Base-by-base conservation (phyloP, 2,113 vertebrate genomes). In the Cacatua alba region DNA sequence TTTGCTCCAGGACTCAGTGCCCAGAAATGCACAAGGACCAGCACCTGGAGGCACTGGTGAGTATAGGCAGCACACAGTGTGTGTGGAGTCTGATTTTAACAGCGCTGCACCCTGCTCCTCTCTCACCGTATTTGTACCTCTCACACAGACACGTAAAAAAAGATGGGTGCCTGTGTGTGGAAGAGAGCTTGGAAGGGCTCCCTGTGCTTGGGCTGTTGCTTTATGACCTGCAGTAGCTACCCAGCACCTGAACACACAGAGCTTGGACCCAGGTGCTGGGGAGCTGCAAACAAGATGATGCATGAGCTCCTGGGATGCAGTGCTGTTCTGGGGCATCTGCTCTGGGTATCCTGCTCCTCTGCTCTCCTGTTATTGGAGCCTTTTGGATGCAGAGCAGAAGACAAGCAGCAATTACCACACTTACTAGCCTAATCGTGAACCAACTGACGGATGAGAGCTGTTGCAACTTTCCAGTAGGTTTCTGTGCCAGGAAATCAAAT, bases 231-330 rank as follows among this genome's bases (percentile, higher is more conserved):
- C 21, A 10, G 48, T 19, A 29, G 18, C 35, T 57, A 12, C 17
- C 39, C 0, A 4, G 62, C 20, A 9, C 44, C 43, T 1, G 37
- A 3, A 39, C 1, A 1, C 7, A 1, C 33, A 3, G 15, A 12
- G 69, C 57, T n/a, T 3, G 1, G 28, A 2, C 19, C 41, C 44
- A 0, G 28, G 39, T 2, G 0, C 0, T 4, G 33, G 15, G 64
- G n/a, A 10, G 46, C 46, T 1, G 7, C 43, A 2, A 4, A 0
- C 0, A 2, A 4, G 75, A 52, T n/a, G 5, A 41, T 1, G 26
- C 64, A 37, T 59, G n/a, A 17, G 33, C 5, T 20, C 16, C 68
- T 4, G 6, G 62, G 62, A 23, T 68, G 2, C 23, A 14, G 13
- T 6, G 31, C 7, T 10, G 21, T 35, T 59, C n/a, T 35, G 57